Base-by-base conservation (phyloP, 2,797 vertebrate genomes). In the Poeciliopsis turneri region DNA sequence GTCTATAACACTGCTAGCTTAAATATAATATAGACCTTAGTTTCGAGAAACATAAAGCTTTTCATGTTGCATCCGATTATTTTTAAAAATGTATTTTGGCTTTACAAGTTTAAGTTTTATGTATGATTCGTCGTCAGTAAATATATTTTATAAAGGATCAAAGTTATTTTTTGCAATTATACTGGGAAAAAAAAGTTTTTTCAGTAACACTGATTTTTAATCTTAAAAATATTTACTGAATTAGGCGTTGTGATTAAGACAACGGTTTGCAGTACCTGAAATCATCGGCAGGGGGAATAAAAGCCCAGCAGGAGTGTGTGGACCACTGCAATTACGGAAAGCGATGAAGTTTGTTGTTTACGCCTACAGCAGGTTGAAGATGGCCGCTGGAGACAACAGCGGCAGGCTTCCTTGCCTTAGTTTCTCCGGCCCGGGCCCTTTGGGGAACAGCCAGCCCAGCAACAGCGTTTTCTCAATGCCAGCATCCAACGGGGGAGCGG, bases 331-430 rank as follows among this genome's bases (percentile, higher is more conserved):
- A 87, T 89, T 79, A 79, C 20, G 33, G 36, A 47, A 77, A 49
- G 74, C 84, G 83, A 92, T 16, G 76, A 88, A 93, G 84, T 77
- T 83, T 76, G 90, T 92, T 94, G 91, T 95, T 95, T 94, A 93
- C 92, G 93, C 92, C 92, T 92, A 91, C 84, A 84, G 80, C 87
- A 77, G 85, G 79, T 95, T 89, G 95, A 96, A 96, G 95, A 97
- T 97, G 96, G 96, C 97, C 91, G 94, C 97, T 78, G 96, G 96
- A 92, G 96, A 97, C 94, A 96, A 96, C 94, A 95, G 95, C 88
- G 95, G 95, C 88, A 95, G 95, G 93, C 94, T 95, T 92, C 96
- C 96, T 75, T 96, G 96, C 92, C 95, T 96, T 82, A 94, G 95
- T 87, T 94, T 95, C 87, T 92, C 94, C 36, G 87, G 91, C 47